Evolutionary conservation across 1,140 invertebrate genomes (phyloP).

Genomic region (Agraylea sexmaculata): DNA sequence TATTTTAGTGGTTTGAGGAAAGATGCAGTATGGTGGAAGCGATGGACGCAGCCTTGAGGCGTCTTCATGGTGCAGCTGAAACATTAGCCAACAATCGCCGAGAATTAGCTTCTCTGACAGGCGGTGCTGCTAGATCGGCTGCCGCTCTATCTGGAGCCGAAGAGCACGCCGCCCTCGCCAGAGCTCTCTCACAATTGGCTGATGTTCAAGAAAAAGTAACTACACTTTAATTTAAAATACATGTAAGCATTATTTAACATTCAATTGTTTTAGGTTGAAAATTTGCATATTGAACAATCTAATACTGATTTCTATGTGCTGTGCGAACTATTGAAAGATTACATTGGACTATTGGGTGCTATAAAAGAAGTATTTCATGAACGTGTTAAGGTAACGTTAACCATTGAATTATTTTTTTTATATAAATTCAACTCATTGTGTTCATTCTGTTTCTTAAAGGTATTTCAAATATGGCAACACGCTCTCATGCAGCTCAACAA

Average conservation of each 20-base stretch:
- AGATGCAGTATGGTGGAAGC: constrained; percentile 86
- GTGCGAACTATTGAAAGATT: constrained; percentile 91
- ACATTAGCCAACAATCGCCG: constrained; percentile 74
- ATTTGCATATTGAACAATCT: constrained; percentile 79
- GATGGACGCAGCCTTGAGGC: constrained; percentile 78
- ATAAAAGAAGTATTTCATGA: constrained; percentile 98
- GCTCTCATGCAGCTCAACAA: constrained; percentile 89
- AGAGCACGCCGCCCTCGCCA: constrained; percentile 85
- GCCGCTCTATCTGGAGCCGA: constrained; percentile 91
- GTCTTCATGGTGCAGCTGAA: constrained; percentile 82
- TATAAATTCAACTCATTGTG: background rate
- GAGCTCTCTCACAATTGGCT: constrained; percentile 84
- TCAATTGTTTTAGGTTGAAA: constrained; percentile 55
- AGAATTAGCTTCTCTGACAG: constrained; percentile 72
- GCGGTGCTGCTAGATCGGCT: constrained; percentile 63
- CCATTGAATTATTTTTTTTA: background rate
- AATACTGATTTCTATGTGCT: constrained; percentile 92
- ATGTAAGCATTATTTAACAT: background rate
- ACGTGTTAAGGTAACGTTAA: constrained; percentile 75
- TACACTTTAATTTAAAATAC: background rate
- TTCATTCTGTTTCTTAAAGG: constrained; percentile 25
- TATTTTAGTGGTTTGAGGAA: constrained; percentile 92
- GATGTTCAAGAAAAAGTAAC: constrained; percentile 77
- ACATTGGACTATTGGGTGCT: constrained; percentile 82
- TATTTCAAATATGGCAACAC: constrained; percentile 96